Evolutionary conservation across 1,140 invertebrate genomes (phyloP).

Genomic region (Laodelphax striatellus): DNA sequence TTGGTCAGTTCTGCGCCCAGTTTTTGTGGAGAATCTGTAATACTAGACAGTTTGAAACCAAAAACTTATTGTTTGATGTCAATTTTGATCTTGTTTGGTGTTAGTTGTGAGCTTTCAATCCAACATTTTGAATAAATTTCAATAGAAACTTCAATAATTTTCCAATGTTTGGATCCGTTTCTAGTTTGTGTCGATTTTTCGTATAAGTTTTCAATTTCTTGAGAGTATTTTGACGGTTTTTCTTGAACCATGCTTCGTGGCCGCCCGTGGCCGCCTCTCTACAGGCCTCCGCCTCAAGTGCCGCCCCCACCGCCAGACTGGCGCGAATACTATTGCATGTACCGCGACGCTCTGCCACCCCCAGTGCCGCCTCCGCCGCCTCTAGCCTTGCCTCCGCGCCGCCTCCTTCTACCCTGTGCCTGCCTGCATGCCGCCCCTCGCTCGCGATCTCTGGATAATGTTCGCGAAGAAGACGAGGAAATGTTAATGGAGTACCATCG

Average conservation of each 20-base stretch:
- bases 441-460: slow-evolving; percentile 54
- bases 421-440: slow-evolving; percentile 30
- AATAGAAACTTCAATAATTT: too few species aligned
- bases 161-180: too few species aligned
- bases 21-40: too few species aligned
- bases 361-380: slow-evolving; percentile 35
- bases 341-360: slow-evolving; percentile 46
- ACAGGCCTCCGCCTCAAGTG: slow-evolving; percentile 8
- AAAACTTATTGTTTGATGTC: too few species aligned
- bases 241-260: slow-evolving; percentile 16
- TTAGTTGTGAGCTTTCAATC: too few species aligned
- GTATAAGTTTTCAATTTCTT: too few species aligned
- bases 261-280: slow-evolving; percentile 26
- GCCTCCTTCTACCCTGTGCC: slow-evolving; percentile 20
- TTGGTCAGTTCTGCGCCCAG: too few species aligned
- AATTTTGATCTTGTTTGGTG: too few species aligned
- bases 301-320: slow-evolving; percentile 24
- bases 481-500: slow-evolving; percentile 33
- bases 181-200: too few species aligned
- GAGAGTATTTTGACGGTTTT: too few species aligned
- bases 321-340: slow-evolving; percentile 40
- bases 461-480: slow-evolving; percentile 40
- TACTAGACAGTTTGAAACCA: too few species aligned
- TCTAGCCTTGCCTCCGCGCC: slow-evolving; percentile 26
- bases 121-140: too few species aligned